Evolutionary conservation across 2,113 vertebrate genomes (phyloP).

Genomic region (Myrmecophaga tridactyla): DNA sequence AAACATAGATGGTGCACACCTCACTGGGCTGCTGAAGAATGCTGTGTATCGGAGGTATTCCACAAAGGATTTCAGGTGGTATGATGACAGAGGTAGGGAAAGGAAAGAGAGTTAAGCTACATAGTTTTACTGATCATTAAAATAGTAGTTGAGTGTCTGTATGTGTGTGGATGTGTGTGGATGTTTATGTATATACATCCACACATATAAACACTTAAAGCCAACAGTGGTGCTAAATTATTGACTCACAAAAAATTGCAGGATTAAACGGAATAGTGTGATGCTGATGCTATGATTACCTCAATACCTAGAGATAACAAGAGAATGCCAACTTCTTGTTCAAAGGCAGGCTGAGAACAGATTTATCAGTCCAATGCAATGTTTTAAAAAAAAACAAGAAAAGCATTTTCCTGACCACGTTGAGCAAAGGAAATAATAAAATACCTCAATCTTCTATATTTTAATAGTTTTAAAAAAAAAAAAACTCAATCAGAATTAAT

Average conservation of each 20-base stretch:
- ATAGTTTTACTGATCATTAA: not conserved
- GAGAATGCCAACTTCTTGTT: not conserved
- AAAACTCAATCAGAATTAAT: not conserved
- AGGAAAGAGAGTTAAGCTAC: not conserved
- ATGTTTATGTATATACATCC: not conserved
- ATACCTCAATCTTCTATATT: not conserved
- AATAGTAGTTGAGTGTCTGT: not conserved
- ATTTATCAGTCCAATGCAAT: not conserved
- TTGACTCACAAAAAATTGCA: not conserved
- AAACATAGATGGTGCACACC: not conserved
- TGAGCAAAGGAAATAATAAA: not conserved
- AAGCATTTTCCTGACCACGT: not conserved
- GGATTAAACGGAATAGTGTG: not conserved
- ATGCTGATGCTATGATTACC: not conserved
- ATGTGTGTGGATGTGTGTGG: not conserved
- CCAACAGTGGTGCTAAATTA: not conserved
- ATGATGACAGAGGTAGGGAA: not conserved
- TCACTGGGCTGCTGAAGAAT: not conserved
- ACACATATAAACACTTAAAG: not conserved
- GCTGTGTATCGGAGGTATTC: not conserved
- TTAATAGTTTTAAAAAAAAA: not conserved
- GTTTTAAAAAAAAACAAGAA: no score
- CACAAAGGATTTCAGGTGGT: no score
- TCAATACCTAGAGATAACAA: not conserved
- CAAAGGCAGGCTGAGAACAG: not conserved